Evolutionary conservation across 2,797 vertebrate species (phyloP).

Genomic region (Micromesistius poutassou): DNA sequence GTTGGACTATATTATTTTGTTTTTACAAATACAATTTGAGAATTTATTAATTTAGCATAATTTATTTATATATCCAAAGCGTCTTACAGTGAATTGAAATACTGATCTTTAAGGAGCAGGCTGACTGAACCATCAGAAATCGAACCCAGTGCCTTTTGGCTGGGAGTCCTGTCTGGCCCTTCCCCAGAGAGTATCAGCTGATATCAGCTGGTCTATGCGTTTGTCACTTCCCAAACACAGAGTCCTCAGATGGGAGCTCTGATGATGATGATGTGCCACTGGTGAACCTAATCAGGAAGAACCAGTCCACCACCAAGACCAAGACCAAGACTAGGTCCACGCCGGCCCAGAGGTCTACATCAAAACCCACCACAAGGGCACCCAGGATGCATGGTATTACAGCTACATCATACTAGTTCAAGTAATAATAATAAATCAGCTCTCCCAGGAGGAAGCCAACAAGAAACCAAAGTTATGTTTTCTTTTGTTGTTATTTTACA

Average conservation of each 20-base stretch:
- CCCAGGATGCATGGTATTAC: conserved; percentile 27
- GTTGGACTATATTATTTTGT: too few relatives aligned
- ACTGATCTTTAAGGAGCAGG: not conserved
- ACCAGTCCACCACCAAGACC: conserved; percentile 31
- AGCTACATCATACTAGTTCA: not conserved
- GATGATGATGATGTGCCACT: conserved; percentile 40
- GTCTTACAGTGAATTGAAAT: not conserved
- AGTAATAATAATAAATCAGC: not conserved
- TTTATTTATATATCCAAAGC: not conserved
- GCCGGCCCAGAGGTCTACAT: not conserved
- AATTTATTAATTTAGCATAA: not conserved
- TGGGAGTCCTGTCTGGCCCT: not conserved
- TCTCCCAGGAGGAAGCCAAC: not conserved
- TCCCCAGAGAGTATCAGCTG: not conserved
- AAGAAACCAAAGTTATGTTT: not conserved
- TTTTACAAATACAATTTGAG: not conserved
- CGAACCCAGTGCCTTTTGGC: not conserved
- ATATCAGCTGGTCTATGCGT: not conserved
- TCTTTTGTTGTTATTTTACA: not conserved
- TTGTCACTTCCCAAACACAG: conserved; percentile 6
- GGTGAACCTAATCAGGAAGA: conserved; percentile 19
- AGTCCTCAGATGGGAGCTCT: conserved; percentile 39
- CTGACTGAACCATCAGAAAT: not conserved
- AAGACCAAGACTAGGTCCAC: conserved; percentile 24
- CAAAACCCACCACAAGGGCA: not conserved